Evolutionary conservation across 2,888 invertebrate genomes (phyloP), one percentile per base, ranked within the genome.

Genomic region (Caenorhabditis uteleia): DNA sequence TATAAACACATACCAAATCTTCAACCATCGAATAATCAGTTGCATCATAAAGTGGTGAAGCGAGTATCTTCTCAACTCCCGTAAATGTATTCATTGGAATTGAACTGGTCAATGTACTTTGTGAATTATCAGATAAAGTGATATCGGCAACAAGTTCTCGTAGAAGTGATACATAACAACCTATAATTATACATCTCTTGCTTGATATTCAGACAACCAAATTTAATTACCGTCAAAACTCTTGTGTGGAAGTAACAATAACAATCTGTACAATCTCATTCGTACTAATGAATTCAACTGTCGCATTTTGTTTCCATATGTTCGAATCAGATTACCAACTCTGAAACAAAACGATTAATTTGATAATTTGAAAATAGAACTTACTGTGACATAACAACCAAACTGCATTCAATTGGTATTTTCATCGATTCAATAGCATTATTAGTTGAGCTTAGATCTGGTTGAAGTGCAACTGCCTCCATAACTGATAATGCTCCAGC

Each of bases 131-230:
- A 0, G 93, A 91, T 16, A 95, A 86, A 0, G 95, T 95, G 78
- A 97, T 91, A 85, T 97, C 97, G 0, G 94, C 92, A 8, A 88
- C 95, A 44, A 97, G 87, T 88, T 95, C 91, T 74, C 93, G 87
- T 65, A 95, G 86, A 48, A 97, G 87, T 80, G 92, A 91, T 20
- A 93, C 92, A 80, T 93, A 92, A 26, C 84, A 81, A 21, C 82
- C 85, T 85, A 62, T 10, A 70, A 56, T 14, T 5, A 16, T 12
- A 34, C 5, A 16, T 12, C n/a, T 34, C 8, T 12, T 34, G n/a
- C 5, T 14, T 34, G 34, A n/a, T 10, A 16, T n/a, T 12, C n/a
- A 31, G 4, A 8, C 7, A 55, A 45, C 6, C 33, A 25, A 43
- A 43, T 18, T 26, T n/a, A n/a, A 20, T 18, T 65, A 66, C 75